Conservation (phyloP, 2,113 vertebrate genomes). For the Vidua chalybeata region DNA sequence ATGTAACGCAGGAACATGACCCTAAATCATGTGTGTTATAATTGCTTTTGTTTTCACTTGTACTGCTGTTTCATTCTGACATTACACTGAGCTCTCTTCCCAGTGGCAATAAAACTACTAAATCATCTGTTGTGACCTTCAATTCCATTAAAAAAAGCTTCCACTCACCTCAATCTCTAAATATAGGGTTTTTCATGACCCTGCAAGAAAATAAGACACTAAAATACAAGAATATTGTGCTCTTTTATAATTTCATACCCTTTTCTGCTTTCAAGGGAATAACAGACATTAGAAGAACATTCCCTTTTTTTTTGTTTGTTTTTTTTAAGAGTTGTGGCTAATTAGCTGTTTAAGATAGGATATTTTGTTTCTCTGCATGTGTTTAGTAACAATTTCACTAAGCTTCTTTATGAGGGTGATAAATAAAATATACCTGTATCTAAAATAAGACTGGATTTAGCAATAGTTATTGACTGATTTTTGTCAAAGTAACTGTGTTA, state of each 20-base stretch:
- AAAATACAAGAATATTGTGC: neutral
- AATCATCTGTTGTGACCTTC: neutral
- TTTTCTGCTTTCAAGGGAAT: neutral
- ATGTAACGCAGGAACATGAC: neutral
- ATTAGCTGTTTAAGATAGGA: neutral
- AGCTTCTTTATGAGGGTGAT: neutral
- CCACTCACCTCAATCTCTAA: neutral
- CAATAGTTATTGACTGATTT: neutral
- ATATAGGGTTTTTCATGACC: neutral
- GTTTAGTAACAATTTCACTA: neutral
- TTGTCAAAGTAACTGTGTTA: neutral
- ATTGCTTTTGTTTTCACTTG: constrained; percentile 16
- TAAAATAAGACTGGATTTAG: neutral
- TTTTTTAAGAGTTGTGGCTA: neutral
- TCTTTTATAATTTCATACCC: neutral
- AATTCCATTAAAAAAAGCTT: neutral
- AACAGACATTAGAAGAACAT: neutral
- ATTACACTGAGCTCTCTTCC: neutral
- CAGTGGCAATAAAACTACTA: neutral
- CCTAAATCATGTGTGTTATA: neutral
- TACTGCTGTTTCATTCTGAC: neutral
- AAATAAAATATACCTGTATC: neutral
- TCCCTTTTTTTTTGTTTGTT: accelerated
- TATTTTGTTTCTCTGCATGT: neutral
- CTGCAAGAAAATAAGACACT: neutral